Base-by-base conservation (phyloP, 2,113 vertebrate genomes). In the Sinosuthora webbiana region DNA sequence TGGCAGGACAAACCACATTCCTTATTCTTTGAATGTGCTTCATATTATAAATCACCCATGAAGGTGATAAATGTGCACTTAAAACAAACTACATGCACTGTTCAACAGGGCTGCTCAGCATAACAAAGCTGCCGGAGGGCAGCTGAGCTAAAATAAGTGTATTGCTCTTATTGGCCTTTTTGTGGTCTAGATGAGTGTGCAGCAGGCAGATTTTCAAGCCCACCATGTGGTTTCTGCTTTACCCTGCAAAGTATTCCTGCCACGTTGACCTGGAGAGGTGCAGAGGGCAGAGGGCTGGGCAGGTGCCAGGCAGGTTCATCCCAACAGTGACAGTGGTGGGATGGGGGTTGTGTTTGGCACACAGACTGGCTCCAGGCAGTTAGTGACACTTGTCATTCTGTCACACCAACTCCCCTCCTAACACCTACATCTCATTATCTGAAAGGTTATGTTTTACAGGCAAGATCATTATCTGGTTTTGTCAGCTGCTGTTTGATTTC, bases 61-160 rank as follows among this genome's bases (percentile, higher is more conserved):
- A 88, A 90, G 85, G 79, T 95, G 93, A 96, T 73, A 82, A 95
- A 95, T 85, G 67, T 16, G 50, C 62, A 25, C 87, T 81, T 94
- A 59, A 74, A 91, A 42, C 67, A 56, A 93, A 89, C 87, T 8
- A 55, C 24, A 35, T 10, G 17, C 53, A 67, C 83, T 71, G 71
- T 27, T 64, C 91, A 35, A 35, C 2, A 1, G 28, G 73, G 49
- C 50, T 77, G 50, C 20, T 86, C 85, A 83, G 75, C 82, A 62
- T 50, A 93, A 87, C 67, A 77, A 83, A 91, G 45, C 63, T 81
- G 78, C 89, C 22, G 0, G 24, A 69, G 80, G 84, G 88, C 84
- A 91, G 76, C 82, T 67, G 11, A 45, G 42, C 67, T 83, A 31
- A 59, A 90, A 37, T n/a, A 37, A 74, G 50, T 7, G 33, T 35